These are phyloP conservation scores for Cotesia chilonis DNA, from an alignment of 1,140 invertebrate genomes.

Conservation along the genomic window DNA sequence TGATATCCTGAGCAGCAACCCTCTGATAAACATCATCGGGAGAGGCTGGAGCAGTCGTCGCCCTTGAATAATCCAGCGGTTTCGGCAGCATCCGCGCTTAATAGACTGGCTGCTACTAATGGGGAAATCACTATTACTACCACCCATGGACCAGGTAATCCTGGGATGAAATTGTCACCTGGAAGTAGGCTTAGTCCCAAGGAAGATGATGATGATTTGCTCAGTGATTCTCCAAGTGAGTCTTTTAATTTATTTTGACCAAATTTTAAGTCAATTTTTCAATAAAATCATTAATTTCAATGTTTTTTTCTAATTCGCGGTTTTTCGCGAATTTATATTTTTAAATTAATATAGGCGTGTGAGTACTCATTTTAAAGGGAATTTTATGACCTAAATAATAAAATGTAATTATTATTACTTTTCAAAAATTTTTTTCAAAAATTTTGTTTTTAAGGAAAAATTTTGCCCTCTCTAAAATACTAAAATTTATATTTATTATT, in stretches of 20 bases:
- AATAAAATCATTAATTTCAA: too few species aligned
- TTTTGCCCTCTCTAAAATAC: too few species aligned
- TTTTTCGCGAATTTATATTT: too few species aligned
- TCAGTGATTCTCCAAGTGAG: constrained; percentile 85
- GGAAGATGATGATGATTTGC: constrained; percentile 72
- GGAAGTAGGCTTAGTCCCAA: constrained; percentile 61
- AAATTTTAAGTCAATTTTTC: too few species aligned
- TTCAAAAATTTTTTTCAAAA: too few species aligned
- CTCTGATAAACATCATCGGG: constrained; percentile 62
- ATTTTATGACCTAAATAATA: too few species aligned
- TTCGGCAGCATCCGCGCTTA: constrained; percentile 65
- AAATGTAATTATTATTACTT: too few species aligned
- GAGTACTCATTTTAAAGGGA: too few species aligned
- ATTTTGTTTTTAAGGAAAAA: too few species aligned
- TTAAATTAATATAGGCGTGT: too few species aligned
- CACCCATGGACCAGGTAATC: constrained; percentile 68
- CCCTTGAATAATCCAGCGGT: constrained; percentile 63
- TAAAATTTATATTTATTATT: too few species aligned
- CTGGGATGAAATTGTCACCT: constrained; percentile 56
- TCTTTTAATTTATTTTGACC: constrained; percentile 42
- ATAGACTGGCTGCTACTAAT: constrained; percentile 76
- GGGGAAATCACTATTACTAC: constrained; percentile 84
- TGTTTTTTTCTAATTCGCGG: too few species aligned
- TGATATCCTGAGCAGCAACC: constrained; percentile 44
- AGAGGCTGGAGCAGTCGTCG: constrained; percentile 61